Evolutionary conservation across 2,797 vertebrate genomes (phyloP).

Genomic region (Chloroceryle amazona): DNA sequence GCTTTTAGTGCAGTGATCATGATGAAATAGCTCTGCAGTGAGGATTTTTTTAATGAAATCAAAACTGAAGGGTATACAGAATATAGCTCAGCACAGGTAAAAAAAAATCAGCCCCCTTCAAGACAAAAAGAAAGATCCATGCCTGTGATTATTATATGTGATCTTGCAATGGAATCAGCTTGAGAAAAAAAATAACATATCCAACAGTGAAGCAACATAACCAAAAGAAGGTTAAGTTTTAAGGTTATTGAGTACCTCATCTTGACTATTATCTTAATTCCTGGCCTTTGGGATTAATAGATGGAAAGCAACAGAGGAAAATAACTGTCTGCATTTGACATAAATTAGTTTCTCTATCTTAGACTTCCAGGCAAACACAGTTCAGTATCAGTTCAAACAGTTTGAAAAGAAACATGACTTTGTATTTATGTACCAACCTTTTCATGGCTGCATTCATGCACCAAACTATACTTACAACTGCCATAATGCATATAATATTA

Average conservation of each 20-base stretch:
- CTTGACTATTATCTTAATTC: background rate
- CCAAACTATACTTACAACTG: background rate
- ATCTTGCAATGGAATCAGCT: background rate
- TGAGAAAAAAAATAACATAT: background rate
- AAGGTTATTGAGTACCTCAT: background rate
- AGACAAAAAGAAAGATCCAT: background rate
- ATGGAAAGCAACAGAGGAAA: background rate
- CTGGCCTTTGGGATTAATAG: background rate
- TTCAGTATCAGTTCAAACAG: background rate
- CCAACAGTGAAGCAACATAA: background rate
- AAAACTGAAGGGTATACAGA: background rate
- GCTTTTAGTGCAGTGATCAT: background rate
- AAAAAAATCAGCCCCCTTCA: background rate
- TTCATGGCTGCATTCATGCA: background rate
- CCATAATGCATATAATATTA: background rate
- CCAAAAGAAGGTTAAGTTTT: background rate
- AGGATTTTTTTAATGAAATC: background rate
- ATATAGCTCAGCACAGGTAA: background rate
- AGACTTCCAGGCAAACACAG: background rate
- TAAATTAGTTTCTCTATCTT: background rate
- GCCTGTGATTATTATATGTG: accelerated
- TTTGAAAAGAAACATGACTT: background rate
- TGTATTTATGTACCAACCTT: background rate
- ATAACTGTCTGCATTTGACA: background rate
- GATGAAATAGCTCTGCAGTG: background rate